Evolutionary conservation across 1,140 invertebrate genomes (phyloP).

Genomic region (Sinella curviseta): DNA sequence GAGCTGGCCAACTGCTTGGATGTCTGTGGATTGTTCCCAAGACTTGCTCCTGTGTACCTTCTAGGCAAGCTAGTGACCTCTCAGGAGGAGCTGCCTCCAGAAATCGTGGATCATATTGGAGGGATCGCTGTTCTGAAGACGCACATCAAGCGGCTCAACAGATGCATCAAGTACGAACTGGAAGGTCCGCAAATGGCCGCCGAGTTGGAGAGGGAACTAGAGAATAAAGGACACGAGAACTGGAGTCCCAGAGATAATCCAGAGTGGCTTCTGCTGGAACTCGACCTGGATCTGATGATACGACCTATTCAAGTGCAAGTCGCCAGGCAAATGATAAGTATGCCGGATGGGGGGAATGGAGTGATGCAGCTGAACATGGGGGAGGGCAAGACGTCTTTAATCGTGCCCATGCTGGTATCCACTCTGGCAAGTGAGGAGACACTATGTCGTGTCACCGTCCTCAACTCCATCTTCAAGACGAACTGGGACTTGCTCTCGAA

Average conservation of each 20-base stretch:
- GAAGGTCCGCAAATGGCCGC: background rate
- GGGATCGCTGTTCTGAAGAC: conserved; percentile 16
- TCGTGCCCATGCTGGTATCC: conserved; percentile 23
- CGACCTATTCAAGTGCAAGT: conserved; percentile 33
- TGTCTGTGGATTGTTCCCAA: background rate
- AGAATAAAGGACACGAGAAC: background rate
- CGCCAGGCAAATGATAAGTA: conserved; percentile 27
- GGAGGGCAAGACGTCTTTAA: conserved; percentile 38
- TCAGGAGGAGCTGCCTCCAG: background rate
- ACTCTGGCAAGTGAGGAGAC: background rate
- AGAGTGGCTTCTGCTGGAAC: conserved; percentile 39
- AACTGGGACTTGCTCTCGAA: conserved; percentile 11
- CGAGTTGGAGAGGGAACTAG: background rate
- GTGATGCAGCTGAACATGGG: conserved; percentile 44
- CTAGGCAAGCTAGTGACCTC: too few species aligned
- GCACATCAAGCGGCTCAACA: background rate
- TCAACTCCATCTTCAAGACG: conserved; percentile 34
- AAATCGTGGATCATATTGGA: background rate
- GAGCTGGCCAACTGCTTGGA: background rate
- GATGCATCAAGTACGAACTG: background rate
- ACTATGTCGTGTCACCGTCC: conserved; percentile 36
- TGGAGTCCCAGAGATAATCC: conserved; percentile 27
- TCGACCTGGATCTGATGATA: conserved; percentile 36
- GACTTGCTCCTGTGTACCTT: background rate
- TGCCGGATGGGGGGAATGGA: background rate